Evolutionary conservation across 2,113 vertebrate genomes (phyloP).

Genomic region (Sorex fumeus): DNA sequence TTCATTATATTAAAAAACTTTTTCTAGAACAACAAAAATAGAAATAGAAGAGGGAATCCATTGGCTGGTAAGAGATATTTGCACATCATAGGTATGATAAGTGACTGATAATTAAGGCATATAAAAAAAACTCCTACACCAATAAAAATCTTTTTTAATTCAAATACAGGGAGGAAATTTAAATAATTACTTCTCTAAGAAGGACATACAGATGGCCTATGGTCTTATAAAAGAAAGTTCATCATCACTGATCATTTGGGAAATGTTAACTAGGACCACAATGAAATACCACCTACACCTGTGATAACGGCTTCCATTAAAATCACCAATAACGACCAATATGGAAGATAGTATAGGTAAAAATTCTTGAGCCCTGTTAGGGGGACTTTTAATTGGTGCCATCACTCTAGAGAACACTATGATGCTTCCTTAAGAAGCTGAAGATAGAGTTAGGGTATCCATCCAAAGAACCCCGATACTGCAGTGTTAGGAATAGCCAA

Average conservation of each 20-base stretch:
- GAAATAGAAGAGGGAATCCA: neutral
- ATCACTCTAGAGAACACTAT: too few species aligned
- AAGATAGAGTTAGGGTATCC: too few species aligned
- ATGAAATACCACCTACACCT: neutral
- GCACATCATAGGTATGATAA: neutral
- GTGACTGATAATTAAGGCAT: neutral
- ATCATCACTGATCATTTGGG: neutral
- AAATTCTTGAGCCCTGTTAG: too few species aligned
- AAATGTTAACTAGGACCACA: neutral
- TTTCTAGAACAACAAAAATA: too few species aligned
- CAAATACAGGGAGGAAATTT: neutral
- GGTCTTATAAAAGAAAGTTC: neutral
- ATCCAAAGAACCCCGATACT: too few species aligned
- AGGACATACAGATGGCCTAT: neutral
- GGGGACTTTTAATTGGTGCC: too few species aligned
- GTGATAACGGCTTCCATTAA: too few species aligned
- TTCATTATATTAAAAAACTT: too few species aligned
- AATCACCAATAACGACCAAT: neutral
- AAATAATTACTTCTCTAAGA: neutral
- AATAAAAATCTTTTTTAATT: neutral
- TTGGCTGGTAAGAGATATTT: neutral
- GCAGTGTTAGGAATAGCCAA: too few species aligned
- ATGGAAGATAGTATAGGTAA: neutral
- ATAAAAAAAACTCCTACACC: neutral
- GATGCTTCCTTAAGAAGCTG: too few species aligned